These are phyloP conservation scores for Acrocephalus arundinaceus DNA, from an alignment of 2,113 vertebrate species.

Conservation along the genomic window DNA sequence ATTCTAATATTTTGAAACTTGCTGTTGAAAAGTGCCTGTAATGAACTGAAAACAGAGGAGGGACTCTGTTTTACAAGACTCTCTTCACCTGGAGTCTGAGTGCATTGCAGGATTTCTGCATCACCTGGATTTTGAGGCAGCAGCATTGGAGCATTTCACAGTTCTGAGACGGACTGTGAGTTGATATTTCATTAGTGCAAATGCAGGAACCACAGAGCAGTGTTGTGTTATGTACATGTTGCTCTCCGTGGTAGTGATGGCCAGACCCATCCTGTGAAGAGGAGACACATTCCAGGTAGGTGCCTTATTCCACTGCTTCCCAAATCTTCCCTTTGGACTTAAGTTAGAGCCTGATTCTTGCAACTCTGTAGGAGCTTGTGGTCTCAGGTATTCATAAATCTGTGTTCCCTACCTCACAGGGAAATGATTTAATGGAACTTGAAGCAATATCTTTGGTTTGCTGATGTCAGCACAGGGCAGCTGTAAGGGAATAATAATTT, in stretches of 20 bases:
- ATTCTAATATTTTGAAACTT: background rate
- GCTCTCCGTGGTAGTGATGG: rapidly evolving
- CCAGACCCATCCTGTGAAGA: background rate
- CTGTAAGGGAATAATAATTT: background rate
- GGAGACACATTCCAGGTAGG: background rate
- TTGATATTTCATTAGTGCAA: background rate
- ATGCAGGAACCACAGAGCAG: background rate
- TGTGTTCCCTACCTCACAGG: rapidly evolving
- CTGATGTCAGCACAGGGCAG: background rate
- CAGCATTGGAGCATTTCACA: background rate
- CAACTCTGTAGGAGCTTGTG: background rate
- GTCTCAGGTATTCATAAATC: background rate
- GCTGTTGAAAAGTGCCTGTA: background rate
- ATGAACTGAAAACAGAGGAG: background rate
- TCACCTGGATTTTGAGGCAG: background rate
- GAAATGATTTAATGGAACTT: background rate
- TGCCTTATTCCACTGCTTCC: background rate
- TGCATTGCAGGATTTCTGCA: background rate
- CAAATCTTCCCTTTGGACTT: background rate
- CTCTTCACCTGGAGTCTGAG: background rate
- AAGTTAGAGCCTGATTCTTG: background rate
- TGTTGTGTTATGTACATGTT: rapidly evolving
- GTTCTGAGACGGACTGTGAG: background rate
- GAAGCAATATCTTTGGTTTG: background rate
- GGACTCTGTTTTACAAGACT: background rate